A percentile compares a stretch with the other conserved stretches of the same genome.
These are phyloP conservation scores for Mylabris sibirica DNA, from an alignment of 2,888 invertebrate species.

Conservation along the genomic window DNA sequence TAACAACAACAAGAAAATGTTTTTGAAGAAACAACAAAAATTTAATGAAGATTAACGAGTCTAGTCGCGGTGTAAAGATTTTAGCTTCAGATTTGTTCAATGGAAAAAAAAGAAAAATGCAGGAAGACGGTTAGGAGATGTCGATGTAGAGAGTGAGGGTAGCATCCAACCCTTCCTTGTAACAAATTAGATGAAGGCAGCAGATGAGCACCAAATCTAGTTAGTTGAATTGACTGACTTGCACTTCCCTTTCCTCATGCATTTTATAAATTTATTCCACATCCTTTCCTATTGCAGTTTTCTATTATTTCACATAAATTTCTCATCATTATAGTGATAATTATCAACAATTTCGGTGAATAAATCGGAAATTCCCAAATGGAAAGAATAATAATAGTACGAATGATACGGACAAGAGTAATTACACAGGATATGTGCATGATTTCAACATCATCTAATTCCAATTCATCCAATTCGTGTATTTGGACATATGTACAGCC, in stretches of 20 bases:
- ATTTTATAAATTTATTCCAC: conserved; percentile 34
- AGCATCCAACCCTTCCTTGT: conserved; percentile 43
- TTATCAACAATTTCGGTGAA: neutral
- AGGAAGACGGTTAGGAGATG: neutral
- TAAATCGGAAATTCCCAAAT: neutral
- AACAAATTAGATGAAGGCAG: conserved; percentile 52
- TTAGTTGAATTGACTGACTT: conserved; percentile 51
- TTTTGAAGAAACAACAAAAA: neutral
- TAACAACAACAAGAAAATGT: neutral
- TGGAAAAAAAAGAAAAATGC: neutral
- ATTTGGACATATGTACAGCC: neutral
- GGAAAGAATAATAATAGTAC: neutral
- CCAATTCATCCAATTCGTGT: neutral
- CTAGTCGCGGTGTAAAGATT: neutral
- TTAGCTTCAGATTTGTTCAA: neutral
- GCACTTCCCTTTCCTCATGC: conserved; percentile 31
- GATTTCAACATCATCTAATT: neutral
- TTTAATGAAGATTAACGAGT: neutral
- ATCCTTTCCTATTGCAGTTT: neutral
- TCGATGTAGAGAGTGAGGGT: neutral
- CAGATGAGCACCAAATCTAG: conserved; percentile 54
- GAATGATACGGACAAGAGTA: neutral
- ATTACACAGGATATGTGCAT: neutral
- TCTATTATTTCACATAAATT: neutral
- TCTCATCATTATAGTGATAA: neutral